A percentile compares a stretch with the other conserved stretches of the same genome.
Evolutionary conservation across 2,888 invertebrate genomes (phyloP).

Genomic region (Allophyes oxyacanthae): DNA sequence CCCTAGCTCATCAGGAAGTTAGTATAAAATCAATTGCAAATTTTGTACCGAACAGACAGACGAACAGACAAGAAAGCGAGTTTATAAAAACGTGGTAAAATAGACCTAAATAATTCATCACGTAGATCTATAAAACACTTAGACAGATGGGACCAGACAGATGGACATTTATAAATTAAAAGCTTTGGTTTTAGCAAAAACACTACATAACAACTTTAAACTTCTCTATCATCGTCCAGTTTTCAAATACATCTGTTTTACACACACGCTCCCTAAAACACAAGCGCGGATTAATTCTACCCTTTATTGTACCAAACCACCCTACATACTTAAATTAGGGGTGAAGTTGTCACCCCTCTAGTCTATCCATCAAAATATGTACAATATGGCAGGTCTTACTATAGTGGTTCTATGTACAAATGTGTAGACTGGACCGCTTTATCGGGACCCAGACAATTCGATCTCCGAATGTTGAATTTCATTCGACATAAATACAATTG

Average conservation of each 20-base stretch:
- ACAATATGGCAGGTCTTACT: constrained; percentile 26
- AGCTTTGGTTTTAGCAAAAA: background rate
- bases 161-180: too few species aligned
- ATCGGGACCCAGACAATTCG: constrained; percentile 34
- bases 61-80: too few species aligned
- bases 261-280: constrained; percentile 45
- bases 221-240: constrained; percentile 22
- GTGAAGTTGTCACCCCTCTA: constrained; percentile 55
- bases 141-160: too few species aligned
- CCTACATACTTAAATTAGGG: constrained; percentile 57
- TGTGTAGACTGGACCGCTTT: constrained; percentile 22
- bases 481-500: constrained; percentile 44
- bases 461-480: constrained; percentile 44
- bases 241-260: constrained; percentile 40
- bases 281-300: constrained; percentile 56
- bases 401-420: constrained; percentile 21
- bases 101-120: too few species aligned
- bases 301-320: constrained; percentile 52
- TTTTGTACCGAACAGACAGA: too few species aligned
- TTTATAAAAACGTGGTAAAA: too few species aligned
- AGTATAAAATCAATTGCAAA: too few species aligned
- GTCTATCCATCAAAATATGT: constrained; percentile 54
- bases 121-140: too few species aligned
- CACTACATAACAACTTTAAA: constrained; percentile 27
- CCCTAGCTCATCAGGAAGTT: too few species aligned